These are phyloP conservation scores for Dendrocincla tyrannina DNA, from an alignment of 2,797 vertebrate species.

Conservation along the genomic window DNA sequence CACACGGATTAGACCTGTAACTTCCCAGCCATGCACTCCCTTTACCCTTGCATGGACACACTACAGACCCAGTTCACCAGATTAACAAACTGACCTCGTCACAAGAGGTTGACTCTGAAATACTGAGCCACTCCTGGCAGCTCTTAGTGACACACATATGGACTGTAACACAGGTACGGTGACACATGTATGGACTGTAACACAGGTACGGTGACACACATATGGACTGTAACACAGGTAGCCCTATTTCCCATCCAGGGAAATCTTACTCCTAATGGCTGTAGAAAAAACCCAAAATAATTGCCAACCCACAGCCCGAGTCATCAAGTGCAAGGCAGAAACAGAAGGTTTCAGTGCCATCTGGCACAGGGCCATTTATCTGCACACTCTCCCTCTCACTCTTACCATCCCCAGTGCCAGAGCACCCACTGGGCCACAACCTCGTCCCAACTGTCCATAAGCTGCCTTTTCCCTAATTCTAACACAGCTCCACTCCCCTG, in stretches of 20 bases:
- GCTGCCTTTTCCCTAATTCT: not conserved
- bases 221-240: not conserved
- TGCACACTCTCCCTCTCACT: not conserved
- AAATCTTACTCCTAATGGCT: not conserved
- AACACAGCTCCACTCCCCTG: not conserved
- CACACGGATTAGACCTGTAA: not conserved
- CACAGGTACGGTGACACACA: too few relatives aligned
- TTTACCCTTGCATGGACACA: not conserved
- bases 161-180: too few relatives aligned
- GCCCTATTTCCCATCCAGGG: not conserved
- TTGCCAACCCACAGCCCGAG: not conserved
- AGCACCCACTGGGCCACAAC: not conserved
- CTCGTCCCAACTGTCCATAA: not conserved
- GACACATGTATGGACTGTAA: too few relatives aligned
- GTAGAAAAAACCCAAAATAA: not conserved
- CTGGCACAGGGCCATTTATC: not conserved
- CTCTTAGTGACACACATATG: not conserved
- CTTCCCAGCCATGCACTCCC: not conserved
- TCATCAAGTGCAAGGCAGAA: not conserved
- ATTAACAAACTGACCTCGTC: not conserved
- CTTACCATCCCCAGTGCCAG: not conserved
- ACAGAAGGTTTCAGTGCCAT: not conserved
- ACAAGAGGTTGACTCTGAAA: not conserved
- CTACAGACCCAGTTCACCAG: conserved; percentile 28
- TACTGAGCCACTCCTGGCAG: not conserved